A percentile compares a stretch with the other conserved stretches of the same genome.
These are phyloP conservation scores for Tortrix viridana DNA, from an alignment of 2,888 invertebrate genomes.

Conservation along the genomic window DNA sequence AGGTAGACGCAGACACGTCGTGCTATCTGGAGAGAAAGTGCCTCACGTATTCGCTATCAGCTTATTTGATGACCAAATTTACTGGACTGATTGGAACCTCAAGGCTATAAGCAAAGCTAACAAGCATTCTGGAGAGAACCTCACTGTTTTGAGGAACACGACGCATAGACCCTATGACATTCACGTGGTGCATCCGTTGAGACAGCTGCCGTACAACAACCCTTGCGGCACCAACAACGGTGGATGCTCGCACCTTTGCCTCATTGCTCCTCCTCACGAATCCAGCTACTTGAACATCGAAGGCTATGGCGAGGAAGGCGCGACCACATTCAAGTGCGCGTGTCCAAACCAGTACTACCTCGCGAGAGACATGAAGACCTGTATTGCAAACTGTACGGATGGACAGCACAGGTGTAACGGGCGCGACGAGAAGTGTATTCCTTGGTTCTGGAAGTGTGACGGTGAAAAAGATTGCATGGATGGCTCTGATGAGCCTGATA, in stretches of 20 bases:
- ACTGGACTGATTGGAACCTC: conserved; percentile 99
- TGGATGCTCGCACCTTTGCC: conserved; percentile 97
- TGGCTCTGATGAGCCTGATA: conserved; percentile 93
- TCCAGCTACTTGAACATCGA: conserved; percentile 91
- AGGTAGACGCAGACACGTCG: conserved; percentile 93
- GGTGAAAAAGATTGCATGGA: conserved; percentile 97
- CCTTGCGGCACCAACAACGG: conserved; percentile 97
- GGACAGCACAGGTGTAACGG: conserved; percentile 91
- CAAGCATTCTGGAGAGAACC: conserved; percentile 93
- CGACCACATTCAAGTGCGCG: conserved; percentile 92
- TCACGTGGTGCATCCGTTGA: conserved; percentile 94
- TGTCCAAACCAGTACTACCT: conserved; percentile 98
- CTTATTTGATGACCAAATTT: conserved; percentile 96
- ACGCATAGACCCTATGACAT: conserved; percentile 98
- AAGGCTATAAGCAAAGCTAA: conserved; percentile 96
- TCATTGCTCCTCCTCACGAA: conserved; percentile 92
- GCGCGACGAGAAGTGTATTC: conserved; percentile 85
- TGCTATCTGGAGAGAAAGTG: conserved; percentile 90
- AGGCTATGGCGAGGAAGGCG: conserved; percentile 91
- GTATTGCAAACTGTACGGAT: conserved; percentile 96
- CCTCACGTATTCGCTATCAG: conserved; percentile 98
- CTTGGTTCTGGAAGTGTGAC: conserved; percentile 88
- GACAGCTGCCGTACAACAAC: conserved; percentile 93
- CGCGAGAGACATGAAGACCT: conserved; percentile 91
- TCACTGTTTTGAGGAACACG: conserved; percentile 91